A percentile compares a stretch with the other conserved stretches of the same genome.
phyloP scores from a whole-genome alignment of 2,797 vertebrate species.

The Ataeniobius toweri region DNA sequence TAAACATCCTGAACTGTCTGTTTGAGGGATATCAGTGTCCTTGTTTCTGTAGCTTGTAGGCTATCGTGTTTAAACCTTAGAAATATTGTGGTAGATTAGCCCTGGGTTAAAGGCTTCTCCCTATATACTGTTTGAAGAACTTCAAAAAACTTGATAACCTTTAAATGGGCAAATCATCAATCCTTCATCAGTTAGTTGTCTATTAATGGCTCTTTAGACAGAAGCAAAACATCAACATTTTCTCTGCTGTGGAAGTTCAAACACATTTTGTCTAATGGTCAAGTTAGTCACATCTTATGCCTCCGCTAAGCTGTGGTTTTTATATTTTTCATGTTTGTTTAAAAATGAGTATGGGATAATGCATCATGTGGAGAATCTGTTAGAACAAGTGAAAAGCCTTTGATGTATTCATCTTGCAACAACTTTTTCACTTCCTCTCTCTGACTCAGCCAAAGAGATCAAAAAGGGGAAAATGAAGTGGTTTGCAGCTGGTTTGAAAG shows the following conservation, averaged over 20 bases:
- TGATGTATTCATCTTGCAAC: slow-evolving; percentile 63
- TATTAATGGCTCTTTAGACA: slow-evolving; percentile 16
- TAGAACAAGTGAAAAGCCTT: slow-evolving; percentile 51
- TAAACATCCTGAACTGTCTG: background rate
- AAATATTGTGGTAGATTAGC: slow-evolving; percentile 13
- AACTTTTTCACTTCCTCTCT: slow-evolving; percentile 65
- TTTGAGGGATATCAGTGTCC: slow-evolving; percentile 1
- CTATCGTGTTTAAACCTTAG: slow-evolving; percentile 9
- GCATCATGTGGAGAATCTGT: slow-evolving; percentile 46
- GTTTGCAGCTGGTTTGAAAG: slow-evolving; percentile 53
- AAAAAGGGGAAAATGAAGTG: slow-evolving; percentile 34
- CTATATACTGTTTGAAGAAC: slow-evolving; percentile 11
- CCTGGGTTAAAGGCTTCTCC: slow-evolving; percentile 6
- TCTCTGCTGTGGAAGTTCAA: slow-evolving; percentile 42
- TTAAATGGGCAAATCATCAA: slow-evolving; percentile 46
- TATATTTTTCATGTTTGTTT: slow-evolving; percentile 14
- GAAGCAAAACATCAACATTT: slow-evolving; percentile 18
- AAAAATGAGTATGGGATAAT: slow-evolving; percentile 19
- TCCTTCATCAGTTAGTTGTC: slow-evolving; percentile 23
- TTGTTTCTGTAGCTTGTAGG: background rate
- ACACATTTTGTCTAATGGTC: slow-evolving; percentile 22
- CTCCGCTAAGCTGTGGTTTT: slow-evolving; percentile 23
- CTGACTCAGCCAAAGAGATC: slow-evolving; percentile 50
- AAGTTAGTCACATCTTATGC: slow-evolving; percentile 39
- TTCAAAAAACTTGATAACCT: slow-evolving; percentile 12